Evolutionary conservation across 2,797 vertebrate species (phyloP).

Genomic region (Trichosurus vulpecula): DNA sequence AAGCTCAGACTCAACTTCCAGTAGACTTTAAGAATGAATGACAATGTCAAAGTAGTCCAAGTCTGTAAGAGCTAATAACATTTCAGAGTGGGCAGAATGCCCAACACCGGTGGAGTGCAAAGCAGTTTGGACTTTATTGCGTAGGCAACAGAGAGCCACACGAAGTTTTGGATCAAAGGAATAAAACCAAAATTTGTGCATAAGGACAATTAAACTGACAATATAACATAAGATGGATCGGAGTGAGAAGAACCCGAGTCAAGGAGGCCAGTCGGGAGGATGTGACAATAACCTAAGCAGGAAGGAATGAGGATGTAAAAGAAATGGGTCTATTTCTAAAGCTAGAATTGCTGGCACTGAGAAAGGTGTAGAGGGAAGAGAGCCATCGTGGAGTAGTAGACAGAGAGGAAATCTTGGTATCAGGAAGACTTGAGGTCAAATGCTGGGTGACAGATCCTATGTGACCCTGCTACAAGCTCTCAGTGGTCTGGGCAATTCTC

Average conservation of each 20-base stretch:
- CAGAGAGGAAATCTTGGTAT: neutral
- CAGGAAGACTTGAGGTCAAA: neutral
- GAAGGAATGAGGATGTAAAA: neutral
- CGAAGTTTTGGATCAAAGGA: neutral
- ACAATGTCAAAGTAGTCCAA: neutral
- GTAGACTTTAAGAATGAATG: neutral
- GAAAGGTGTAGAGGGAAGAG: neutral
- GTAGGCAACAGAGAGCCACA: neutral
- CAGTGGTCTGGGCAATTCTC: neutral
- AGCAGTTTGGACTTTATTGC: neutral
- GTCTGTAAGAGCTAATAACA: neutral
- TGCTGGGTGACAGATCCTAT: neutral
- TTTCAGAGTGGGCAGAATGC: neutral
- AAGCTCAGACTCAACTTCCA: neutral
- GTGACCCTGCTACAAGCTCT: neutral
- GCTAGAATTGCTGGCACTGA: neutral
- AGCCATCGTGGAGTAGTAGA: neutral
- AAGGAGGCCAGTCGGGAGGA: neutral
- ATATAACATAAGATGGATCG: neutral
- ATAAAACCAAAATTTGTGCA: neutral
- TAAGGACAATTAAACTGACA: neutral
- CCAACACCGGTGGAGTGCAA: neutral
- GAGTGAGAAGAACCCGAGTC: neutral
- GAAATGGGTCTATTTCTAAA: neutral
- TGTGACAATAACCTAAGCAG: neutral